Evolutionary conservation across 2,113 vertebrate species (phyloP).

Genomic region (Barnardius zonarius): DNA sequence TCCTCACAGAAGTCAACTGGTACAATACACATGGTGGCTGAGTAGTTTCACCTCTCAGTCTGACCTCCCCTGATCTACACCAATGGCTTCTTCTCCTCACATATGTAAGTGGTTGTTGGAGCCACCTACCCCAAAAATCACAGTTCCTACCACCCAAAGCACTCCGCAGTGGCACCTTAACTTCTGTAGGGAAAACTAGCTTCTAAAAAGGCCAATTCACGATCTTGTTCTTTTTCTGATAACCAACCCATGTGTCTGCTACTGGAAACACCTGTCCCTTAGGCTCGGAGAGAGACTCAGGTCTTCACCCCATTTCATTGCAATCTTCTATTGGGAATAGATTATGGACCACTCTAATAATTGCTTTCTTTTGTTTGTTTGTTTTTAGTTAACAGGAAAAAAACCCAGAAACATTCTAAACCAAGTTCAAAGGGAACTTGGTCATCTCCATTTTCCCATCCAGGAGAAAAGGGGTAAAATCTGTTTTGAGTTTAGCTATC

Average conservation of each 20-base stretch:
- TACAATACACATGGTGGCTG: not conserved
- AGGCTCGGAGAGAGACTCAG: not conserved
- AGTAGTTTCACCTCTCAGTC: not conserved
- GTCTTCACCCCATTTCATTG: not conserved
- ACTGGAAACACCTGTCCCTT: not conserved
- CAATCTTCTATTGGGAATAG: not conserved
- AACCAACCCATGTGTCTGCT: not conserved
- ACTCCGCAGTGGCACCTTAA: not conserved
- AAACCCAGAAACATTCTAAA: slow-evolving; percentile 17
- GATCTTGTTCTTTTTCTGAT: not conserved
- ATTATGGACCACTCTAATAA: not conserved
- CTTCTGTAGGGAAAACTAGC: not conserved
- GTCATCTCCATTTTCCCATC: slow-evolving; percentile 21
- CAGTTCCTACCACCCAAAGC: not conserved
- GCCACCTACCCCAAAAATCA: not conserved
- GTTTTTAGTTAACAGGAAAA: slow-evolving; percentile 14
- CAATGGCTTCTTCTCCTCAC: not conserved
- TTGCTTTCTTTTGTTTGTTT: slow-evolving; percentile 44
- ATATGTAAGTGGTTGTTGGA: not conserved
- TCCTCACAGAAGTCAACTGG: not conserved
- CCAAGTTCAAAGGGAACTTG: slow-evolving; percentile 43
- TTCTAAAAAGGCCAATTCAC: not conserved
- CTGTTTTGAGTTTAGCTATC: slow-evolving; percentile 65
- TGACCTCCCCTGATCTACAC: not conserved
- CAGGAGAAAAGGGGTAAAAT: slow-evolving; percentile 46